phyloP scores from a whole-genome alignment of 2,113 vertebrate genomes.

The Onychorhynchus coronatus region DNA sequence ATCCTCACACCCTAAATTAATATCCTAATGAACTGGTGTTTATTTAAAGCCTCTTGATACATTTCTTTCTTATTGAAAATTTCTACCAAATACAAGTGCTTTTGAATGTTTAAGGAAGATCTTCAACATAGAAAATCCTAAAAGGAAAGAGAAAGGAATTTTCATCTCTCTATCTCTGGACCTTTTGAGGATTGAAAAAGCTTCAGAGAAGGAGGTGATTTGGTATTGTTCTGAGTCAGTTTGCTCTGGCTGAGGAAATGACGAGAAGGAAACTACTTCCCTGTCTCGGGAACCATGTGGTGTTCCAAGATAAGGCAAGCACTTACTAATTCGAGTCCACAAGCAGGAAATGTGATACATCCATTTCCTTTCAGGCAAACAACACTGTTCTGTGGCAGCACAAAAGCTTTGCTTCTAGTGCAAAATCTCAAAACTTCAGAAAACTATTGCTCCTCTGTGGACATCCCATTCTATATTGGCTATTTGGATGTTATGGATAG shows the following conservation, averaged over 20 bases:
- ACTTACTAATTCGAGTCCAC: constrained; percentile 91
- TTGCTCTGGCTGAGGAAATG: constrained; percentile 82
- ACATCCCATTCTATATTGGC: constrained; percentile 16
- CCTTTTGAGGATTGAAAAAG: background rate
- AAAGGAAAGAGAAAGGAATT: background rate
- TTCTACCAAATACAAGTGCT: background rate
- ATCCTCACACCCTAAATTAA: background rate
- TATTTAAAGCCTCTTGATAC: background rate
- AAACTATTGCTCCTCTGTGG: constrained; percentile 40
- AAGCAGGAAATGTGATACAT: constrained; percentile 94
- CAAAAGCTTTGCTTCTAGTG: constrained; percentile 62
- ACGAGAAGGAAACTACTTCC: constrained; percentile 86
- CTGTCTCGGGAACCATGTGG: constrained; percentile 88
- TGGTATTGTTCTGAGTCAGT: constrained; percentile 71
- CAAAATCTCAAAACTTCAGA: constrained; percentile 60
- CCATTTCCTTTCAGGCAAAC: constrained; percentile 91
- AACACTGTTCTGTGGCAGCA: constrained; percentile 65
- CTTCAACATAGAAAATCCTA: background rate
- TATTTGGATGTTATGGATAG: constrained; percentile 84
- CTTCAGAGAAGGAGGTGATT: constrained; percentile 37
- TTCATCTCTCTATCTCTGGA: background rate
- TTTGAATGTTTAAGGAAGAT: background rate
- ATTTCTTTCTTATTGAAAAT: background rate
- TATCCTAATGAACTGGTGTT: background rate
- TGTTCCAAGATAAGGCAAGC: constrained; percentile 88